Percentiles rank a stretch among this genome's conserved stretches.
phyloP scores from a whole-genome alignment of 2,797 vertebrate species.

The Cercopithecus hamlyni region DNA sequence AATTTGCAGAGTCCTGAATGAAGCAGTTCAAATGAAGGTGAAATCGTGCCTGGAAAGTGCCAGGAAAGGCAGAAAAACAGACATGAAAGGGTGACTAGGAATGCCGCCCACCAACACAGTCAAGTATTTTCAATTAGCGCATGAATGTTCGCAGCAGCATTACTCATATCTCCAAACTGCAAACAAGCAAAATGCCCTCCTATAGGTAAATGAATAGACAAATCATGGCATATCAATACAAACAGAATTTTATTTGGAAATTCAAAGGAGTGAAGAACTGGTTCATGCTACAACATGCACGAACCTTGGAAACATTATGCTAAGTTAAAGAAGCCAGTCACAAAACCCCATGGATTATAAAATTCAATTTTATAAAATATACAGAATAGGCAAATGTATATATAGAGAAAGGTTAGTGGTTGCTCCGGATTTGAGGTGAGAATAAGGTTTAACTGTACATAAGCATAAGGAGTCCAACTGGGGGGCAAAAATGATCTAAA shows the following conservation, averaged over 20 bases:
- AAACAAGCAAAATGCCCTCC: not conserved
- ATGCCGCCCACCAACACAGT: not conserved
- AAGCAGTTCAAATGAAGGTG: not conserved
- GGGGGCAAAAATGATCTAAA: not conserved
- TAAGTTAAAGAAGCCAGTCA: not conserved
- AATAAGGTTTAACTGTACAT: not conserved
- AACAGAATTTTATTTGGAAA: not conserved
- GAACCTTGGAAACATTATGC: not conserved
- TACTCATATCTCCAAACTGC: not conserved
- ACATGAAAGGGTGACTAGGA: not conserved
- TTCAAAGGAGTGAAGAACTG: not conserved
- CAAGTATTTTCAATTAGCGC: accelerated
- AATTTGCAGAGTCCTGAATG: not conserved
- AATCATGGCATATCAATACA: not conserved
- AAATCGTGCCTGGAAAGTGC: not conserved
- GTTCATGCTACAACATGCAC: not conserved
- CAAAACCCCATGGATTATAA: not conserved
- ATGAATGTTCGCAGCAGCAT: accelerated
- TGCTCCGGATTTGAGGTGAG: not conserved
- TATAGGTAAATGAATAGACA: not conserved
- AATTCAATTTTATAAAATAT: not conserved
- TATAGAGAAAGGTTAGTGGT: not conserved
- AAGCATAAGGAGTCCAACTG: not conserved
- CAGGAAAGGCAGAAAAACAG: not conserved
- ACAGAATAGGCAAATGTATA: not conserved